phyloP scores from a whole-genome alignment of 2,888 invertebrate genomes.

The Eumacrocentrus americanus region DNA sequence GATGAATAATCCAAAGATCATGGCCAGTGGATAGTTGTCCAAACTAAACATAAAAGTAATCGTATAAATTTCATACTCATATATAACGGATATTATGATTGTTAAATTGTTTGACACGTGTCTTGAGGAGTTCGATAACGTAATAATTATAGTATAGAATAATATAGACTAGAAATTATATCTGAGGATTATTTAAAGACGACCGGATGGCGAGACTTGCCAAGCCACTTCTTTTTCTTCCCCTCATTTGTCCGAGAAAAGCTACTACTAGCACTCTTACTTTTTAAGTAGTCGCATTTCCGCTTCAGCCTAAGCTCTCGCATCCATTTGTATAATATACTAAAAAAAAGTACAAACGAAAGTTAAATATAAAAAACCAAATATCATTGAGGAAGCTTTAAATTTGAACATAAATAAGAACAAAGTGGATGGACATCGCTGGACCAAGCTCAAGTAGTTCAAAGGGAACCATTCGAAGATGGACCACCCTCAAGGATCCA shows the following conservation, averaged over 20 bases:
- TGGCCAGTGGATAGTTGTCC: too few relatives aligned
- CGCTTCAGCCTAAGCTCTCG: not conserved
- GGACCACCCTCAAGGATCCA: slow-evolving; percentile 5
- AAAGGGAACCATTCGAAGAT: not conserved
- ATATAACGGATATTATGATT: too few relatives aligned
- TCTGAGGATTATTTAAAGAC: slow-evolving; percentile 34
- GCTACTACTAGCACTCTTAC: slow-evolving; percentile 13
- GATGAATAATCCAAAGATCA: not conserved
- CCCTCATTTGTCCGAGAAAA: slow-evolving; percentile 6
- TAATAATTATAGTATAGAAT: not conserved
- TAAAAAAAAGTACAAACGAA: not conserved
- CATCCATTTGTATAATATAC: not conserved
- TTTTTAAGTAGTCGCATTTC: slow-evolving; percentile 17
- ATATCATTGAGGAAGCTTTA: not conserved
- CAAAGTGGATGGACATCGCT: slow-evolving; percentile 22
- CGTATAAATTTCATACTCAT: too few relatives aligned
- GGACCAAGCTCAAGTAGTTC: slow-evolving; percentile 2
- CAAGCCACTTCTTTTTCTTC: slow-evolving; percentile 21
- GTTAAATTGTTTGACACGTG: slow-evolving; percentile 1
- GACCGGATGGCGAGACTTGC: slow-evolving; percentile 25
- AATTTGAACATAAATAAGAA: not conserved
- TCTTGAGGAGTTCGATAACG: not conserved
- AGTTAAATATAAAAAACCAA: not conserved
- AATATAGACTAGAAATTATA: not conserved
- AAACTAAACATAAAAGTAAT: too few relatives aligned